These are phyloP conservation scores for Zeugodacus cucurbitae DNA, from an alignment of 1,140 invertebrate genomes.

Conservation along the genomic window DNA sequence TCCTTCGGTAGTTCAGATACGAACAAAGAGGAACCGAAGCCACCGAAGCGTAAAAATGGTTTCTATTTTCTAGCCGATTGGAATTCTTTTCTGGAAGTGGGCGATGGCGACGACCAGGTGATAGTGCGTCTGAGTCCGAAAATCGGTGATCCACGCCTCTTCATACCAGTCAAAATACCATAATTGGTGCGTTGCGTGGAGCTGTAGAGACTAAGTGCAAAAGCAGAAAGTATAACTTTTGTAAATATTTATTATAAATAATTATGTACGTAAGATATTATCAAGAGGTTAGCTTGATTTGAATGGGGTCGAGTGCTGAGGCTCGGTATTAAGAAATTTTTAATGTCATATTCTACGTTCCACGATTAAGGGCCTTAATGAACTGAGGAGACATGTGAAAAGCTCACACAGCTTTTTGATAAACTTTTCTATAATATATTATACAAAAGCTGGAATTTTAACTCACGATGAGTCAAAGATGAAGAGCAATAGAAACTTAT, in stretches of 20 bases:
- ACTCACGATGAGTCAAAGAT: too few species aligned
- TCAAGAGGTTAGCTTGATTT: background rate
- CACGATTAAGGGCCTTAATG: too few species aligned
- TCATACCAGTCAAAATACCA: constrained; percentile 77
- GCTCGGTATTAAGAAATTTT: too few species aligned
- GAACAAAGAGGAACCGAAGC: constrained; percentile 69
- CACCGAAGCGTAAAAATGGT: constrained; percentile 76
- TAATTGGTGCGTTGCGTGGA: constrained; percentile 49
- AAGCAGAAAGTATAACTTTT: background rate
- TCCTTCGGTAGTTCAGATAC: constrained; percentile 78
- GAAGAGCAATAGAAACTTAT: too few species aligned
- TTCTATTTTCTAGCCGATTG: constrained; percentile 86
- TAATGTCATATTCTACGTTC: too few species aligned
- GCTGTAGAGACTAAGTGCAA: constrained; percentile 12
- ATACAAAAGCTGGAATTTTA: too few species aligned
- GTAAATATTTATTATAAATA: constrained; percentile 38
- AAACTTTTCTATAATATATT: too few species aligned
- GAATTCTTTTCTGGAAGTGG: constrained; percentile 86
- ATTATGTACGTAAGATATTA: background rate
- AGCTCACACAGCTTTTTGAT: too few species aligned
- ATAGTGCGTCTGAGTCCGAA: constrained; percentile 83
- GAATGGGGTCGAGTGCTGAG: background rate
- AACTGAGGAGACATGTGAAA: too few species aligned
- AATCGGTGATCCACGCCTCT: constrained; percentile 80
- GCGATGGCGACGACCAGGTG: constrained; percentile 79